phyloP scores from a whole-genome alignment of 2,113 vertebrate species.

The Potamarius usumacintae region DNA sequence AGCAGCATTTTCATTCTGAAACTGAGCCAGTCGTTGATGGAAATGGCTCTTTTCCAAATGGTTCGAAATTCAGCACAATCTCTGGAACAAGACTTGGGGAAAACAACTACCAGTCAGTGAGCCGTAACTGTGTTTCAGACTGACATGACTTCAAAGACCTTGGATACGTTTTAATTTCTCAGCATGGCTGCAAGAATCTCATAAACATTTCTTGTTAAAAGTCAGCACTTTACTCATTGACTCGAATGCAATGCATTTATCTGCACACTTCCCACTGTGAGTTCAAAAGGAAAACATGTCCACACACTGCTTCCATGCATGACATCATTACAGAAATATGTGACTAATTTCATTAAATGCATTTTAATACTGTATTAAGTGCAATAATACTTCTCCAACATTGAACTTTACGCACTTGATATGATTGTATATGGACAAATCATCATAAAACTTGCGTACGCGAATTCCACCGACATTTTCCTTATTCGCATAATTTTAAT shows the following conservation, averaged over 20 bases:
- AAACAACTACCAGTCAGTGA: not conserved
- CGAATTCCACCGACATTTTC: not conserved
- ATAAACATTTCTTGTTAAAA: not conserved
- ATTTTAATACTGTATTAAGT: not conserved
- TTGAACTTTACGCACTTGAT: not conserved
- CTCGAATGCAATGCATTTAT: not conserved
- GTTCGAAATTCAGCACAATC: not conserved
- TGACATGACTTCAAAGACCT: not conserved
- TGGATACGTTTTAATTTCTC: not conserved
- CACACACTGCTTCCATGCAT: not conserved
- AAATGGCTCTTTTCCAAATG: not conserved
- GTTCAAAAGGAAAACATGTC: not conserved
- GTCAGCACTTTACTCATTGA: not conserved
- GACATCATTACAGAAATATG: not conserved
- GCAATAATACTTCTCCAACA: not conserved
- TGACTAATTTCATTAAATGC: not conserved
- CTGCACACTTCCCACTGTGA: not conserved
- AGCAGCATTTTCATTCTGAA: not conserved
- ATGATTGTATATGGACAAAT: not conserved
- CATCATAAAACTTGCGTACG: not conserved
- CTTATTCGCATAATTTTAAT: not conserved
- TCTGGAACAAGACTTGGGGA: not conserved
- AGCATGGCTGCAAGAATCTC: constrained; percentile 3
- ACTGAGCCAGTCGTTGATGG: not conserved
- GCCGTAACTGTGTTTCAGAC: not conserved